Conservation (phyloP, 1,140 invertebrate species). For the Ceratina calcarata region DNA sequence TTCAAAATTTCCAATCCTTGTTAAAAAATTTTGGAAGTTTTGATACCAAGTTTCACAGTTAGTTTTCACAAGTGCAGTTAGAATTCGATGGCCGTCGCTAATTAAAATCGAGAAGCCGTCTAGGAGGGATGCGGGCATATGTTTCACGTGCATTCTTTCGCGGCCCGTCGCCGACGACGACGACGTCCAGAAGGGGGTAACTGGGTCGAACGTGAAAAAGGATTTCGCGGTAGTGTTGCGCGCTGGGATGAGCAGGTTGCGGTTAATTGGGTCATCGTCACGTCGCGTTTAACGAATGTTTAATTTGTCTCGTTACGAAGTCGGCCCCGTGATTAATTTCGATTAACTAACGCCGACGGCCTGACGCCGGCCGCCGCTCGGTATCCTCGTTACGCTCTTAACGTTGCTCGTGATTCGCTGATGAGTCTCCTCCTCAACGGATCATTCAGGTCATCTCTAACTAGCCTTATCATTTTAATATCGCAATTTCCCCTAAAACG, state of each 20-base stretch:
- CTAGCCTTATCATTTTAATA: no score
- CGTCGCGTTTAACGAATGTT: constrained; percentile 67
- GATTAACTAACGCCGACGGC: constrained; percentile 64
- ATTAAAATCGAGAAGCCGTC: constrained; percentile 32
- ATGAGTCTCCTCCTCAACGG: constrained; percentile 1
- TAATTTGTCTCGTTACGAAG: constrained; percentile 67
- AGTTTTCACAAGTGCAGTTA: no score
- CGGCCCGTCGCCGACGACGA: background rate
- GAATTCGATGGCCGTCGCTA: constrained; percentile 3
- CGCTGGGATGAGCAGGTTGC: constrained; percentile 47
- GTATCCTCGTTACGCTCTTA: constrained; percentile 34
- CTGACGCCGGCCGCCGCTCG: background rate
- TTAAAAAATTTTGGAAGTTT: no score
- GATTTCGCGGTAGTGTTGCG: background rate
- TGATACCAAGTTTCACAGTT: no score
- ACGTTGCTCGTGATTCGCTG: constrained; percentile 30
- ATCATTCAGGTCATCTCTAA: background rate
- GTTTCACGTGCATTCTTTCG: constrained; percentile 25
- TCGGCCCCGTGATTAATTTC: constrained; percentile 66
- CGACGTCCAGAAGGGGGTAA: constrained; percentile 35
- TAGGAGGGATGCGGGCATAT: background rate
- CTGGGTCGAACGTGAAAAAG: constrained; percentile 16
- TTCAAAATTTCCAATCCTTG: no score
- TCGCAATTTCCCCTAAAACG: no score
- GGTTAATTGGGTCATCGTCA: constrained; percentile 61